Percentiles rank a stretch among this genome's conserved stretches.
Evolutionary conservation across 2,888 invertebrate genomes (phyloP).

Genomic region (Aethes cnicana): DNA sequence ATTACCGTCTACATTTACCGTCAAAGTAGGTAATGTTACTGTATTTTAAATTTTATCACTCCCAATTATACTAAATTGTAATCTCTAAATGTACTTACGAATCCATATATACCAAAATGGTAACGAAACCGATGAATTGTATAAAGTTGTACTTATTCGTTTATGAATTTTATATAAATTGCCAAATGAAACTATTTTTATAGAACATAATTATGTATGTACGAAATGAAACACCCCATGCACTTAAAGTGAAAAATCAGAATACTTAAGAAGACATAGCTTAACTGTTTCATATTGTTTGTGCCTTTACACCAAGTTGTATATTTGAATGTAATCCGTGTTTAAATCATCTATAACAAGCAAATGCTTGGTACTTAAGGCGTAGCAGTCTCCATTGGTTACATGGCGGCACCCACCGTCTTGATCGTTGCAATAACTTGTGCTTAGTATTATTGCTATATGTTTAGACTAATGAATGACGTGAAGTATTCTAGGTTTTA

Average conservation of each 20-base stretch:
- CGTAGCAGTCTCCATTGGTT: constrained; percentile 1
- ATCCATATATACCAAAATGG: constrained; percentile 16
- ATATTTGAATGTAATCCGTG: constrained; percentile 52
- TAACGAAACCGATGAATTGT: constrained; percentile 11
- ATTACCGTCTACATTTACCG: constrained; percentile 30
- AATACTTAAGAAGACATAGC: constrained; percentile 38
- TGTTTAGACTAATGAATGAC: constrained; percentile 45
- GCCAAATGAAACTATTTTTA: constrained; percentile 78
- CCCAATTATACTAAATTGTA: constrained; percentile 56
- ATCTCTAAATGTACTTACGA: constrained; percentile 36
- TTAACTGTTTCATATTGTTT: constrained; percentile 64
- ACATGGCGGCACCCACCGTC: constrained; percentile 41
- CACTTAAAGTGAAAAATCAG: constrained; percentile 38
- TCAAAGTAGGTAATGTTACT: constrained; percentile 23
- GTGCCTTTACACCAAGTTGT: constrained; percentile 71
- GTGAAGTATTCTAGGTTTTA: constrained; percentile 44
- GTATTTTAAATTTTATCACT: constrained; percentile 44
- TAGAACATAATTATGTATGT: constrained; percentile 45
- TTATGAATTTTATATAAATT: constrained; percentile 54
- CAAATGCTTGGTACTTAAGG: constrained; percentile 24
- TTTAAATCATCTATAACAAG: constrained; percentile 26
- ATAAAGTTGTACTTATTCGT: constrained; percentile 26
- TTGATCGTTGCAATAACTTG: constrained; percentile 60
- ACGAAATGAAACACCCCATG: constrained; percentile 40
- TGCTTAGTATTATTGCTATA: constrained; percentile 55